phyloP scores from a whole-genome alignment of 2,797 vertebrate species.

The Merluccius polli region DNA sequence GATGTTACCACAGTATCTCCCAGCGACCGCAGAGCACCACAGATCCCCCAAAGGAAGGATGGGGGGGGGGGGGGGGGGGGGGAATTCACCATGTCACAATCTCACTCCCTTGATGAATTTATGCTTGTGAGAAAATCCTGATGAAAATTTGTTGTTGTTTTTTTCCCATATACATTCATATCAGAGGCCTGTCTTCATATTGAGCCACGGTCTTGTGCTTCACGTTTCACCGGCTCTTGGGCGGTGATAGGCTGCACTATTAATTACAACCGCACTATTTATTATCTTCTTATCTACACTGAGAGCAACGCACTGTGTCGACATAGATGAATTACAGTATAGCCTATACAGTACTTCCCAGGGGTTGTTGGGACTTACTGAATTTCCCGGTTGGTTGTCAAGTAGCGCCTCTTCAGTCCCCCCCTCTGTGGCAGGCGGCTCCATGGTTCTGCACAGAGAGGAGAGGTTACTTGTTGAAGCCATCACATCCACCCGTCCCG shows the following conservation, averaged over 20 bases:
- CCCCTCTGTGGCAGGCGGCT: constrained; percentile 72
- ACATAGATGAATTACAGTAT: neutral
- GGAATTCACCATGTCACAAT: constrained; percentile 36
- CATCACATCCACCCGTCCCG: constrained; percentile 56
- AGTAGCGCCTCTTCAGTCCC: constrained; percentile 68
- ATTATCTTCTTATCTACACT: neutral
- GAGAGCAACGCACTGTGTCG: neutral
- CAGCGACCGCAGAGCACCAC: constrained; percentile 57
- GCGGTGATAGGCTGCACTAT: neutral
- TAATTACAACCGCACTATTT: neutral
- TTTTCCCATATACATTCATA: neutral
- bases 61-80: constrained; percentile 47
- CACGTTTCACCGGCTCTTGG: neutral
- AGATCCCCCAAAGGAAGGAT: constrained; percentile 53
- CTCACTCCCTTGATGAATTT: constrained; percentile 31
- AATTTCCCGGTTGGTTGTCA: constrained; percentile 60
- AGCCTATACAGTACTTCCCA: neutral
- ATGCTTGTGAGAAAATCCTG: constrained; percentile 9
- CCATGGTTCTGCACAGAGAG: constrained; percentile 77
- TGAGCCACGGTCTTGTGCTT: neutral
- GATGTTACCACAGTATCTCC: constrained; percentile 69
- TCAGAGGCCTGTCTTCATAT: neutral
- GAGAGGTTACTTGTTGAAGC: constrained; percentile 68
- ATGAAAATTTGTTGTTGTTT: neutral
- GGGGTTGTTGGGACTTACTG: constrained; percentile 74